Conservation (phyloP, 2,113 vertebrate genomes). For the Centropus unirufus region DNA sequence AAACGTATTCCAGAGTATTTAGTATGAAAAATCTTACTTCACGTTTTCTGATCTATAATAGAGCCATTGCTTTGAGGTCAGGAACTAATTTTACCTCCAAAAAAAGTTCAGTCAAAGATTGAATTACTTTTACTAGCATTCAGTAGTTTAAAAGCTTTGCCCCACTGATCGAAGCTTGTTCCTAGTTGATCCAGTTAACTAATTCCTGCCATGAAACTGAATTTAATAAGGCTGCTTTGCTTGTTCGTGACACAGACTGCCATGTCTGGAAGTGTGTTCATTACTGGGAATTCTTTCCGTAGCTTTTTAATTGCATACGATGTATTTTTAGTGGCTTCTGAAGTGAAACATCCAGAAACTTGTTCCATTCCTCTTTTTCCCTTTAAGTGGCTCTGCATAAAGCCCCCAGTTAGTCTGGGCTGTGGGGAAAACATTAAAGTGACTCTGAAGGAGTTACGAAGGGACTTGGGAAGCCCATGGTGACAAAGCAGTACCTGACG, state of each 20-base stretch:
- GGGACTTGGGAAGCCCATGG: neutral
- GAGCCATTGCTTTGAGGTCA: neutral
- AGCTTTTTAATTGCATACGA: neutral
- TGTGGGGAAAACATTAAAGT: neutral
- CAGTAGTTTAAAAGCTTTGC: neutral
- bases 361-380: neutral
- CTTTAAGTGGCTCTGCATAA: neutral
- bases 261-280: neutral
- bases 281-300: neutral
- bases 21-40: neutral
- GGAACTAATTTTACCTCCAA: neutral
- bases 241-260: neutral
- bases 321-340: neutral
- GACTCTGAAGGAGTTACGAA: neutral
- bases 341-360: neutral
- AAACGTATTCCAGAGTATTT: neutral
- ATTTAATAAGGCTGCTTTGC: neutral
- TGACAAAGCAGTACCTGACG: neutral
- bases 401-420: neutral
- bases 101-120: neutral
- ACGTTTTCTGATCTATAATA: neutral
- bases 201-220: neutral
- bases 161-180: neutral
- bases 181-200: neutral
- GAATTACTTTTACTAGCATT: neutral